Base-by-base conservation (phyloP, 1,140 invertebrate genomes). In the Lepidotrigona ventralis region DNA sequence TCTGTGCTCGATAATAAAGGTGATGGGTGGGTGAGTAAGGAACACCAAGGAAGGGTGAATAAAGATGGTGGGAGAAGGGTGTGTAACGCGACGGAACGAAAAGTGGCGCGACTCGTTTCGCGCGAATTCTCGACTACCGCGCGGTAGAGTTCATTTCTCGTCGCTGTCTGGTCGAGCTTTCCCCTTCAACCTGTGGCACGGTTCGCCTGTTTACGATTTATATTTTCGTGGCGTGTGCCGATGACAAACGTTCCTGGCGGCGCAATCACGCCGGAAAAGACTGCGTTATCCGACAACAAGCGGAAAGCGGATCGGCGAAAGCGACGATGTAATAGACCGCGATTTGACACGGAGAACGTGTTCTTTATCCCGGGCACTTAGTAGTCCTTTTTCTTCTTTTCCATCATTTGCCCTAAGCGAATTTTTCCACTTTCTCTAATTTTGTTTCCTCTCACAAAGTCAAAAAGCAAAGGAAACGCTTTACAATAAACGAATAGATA, bases 121-220 rank as follows among this genome's bases (percentile, higher is more conserved):
- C 79, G 56, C 60, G 39, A 75, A 79, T 79, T 84, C 81, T 68
- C 60, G 69, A 81, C 79, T 83, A 87, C 86, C 86, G 81, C 84
- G 85, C 81, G 77, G 79, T 69, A 69, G 51, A 86, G 85, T 89
- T 86, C 89, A 90, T 89, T 46, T 87, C 87, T 86, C 86, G 64
- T 84, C 81, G 79, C 66, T 86, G 56, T 33, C 79, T 64, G 46
- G 73, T 26, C 76, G 72, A 39, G 51, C 19, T 15, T 29, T 26
- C 15, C 70, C 46, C 29, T 66, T 84, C 88, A 89, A 90, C 88
- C 88, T 90, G 88, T 89, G 82, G 88, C 88, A 81, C 84, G 58
- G 23, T 58, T 29, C 53, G 29, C 70, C 86, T 89, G 79, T 89
- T 89, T 82, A 82, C 88, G 74, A 90, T 90, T 89, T 90, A 84